Conservation (phyloP, 2,113 vertebrate genomes). For the Vidua macroura region DNA sequence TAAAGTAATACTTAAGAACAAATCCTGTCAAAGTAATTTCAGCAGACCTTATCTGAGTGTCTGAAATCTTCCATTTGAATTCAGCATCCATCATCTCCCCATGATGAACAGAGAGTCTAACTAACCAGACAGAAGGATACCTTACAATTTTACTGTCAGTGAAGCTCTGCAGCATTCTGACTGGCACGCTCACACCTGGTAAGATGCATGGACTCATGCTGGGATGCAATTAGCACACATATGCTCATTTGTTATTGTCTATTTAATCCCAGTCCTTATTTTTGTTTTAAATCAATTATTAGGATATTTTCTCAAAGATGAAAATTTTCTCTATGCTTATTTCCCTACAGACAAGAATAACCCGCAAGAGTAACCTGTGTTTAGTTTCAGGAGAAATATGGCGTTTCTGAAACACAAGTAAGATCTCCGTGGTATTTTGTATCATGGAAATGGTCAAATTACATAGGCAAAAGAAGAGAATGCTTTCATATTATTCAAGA, state of each 20-base stretch:
- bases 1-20: background rate
- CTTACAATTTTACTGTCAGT: background rate
- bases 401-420: background rate
- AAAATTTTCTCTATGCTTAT: background rate
- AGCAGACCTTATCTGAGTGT: background rate
- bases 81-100: background rate
- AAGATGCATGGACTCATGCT: conserved; percentile 4
- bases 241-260: conserved; percentile 20
- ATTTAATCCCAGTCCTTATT: conserved; percentile 9
- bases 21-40: background rate
- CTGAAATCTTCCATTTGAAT: conserved; percentile 5
- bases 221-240: conserved; percentile 10
- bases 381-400: background rate
- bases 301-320: background rate
- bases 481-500: background rate
- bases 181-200: conserved; percentile 5
- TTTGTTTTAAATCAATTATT: background rate
- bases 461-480: background rate
- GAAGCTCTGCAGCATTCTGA: background rate
- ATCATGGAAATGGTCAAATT: background rate
- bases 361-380: background rate
- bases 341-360: background rate
- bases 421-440: background rate
- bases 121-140: background rate
- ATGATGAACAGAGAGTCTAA: background rate